Conservation (phyloP, 2,797 vertebrate genomes). For the Spondyliosoma cantharus region DNA sequence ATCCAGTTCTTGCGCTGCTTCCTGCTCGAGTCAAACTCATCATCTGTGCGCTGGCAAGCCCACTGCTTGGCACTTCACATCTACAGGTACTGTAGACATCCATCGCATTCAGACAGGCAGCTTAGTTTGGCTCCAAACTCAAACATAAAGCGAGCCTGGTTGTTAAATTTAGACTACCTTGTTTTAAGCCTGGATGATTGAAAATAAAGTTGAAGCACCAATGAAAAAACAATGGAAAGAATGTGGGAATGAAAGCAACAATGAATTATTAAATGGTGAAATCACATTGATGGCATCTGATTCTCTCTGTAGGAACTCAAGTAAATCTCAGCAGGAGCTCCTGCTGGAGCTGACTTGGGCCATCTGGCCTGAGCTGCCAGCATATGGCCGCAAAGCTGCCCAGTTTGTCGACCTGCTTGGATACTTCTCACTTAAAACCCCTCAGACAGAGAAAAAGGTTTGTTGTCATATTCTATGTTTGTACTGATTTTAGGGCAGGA, state of each 20-base stretch:
- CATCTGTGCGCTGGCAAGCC: conserved; percentile 98
- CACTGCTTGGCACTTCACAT: conserved; percentile 97
- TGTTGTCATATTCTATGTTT: not conserved
- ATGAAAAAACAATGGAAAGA: not conserved
- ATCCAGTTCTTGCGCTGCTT: conserved; percentile 98
- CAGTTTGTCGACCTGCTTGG: conserved; percentile 99
- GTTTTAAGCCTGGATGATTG: not conserved
- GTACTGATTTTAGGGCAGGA: not conserved
- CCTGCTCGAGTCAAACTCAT: conserved; percentile 96
- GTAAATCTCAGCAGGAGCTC: conserved; percentile 95
- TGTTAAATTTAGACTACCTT: not conserved
- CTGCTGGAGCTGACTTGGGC: conserved; percentile 98
- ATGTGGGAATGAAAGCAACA: not conserved
- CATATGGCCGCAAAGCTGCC: conserved; percentile 98
- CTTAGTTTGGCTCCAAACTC: not conserved
- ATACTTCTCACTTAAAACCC: conserved; percentile 98
- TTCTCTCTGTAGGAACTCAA: conserved; percentile 89
- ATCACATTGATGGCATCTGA: not conserved
- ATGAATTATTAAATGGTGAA: not conserved
- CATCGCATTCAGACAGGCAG: not conserved
- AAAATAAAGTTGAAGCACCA: not conserved
- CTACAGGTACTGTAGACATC: conserved; percentile 88
- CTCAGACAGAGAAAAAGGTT: conserved; percentile 98
- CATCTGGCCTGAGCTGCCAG: conserved; percentile 98
- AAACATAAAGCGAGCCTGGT: not conserved